Evolutionary conservation across 92 coral and sea anemone species (phyloP), one percentile per base, ranked within the genome.

Genomic region (Palythoa heliodiscus): DNA sequence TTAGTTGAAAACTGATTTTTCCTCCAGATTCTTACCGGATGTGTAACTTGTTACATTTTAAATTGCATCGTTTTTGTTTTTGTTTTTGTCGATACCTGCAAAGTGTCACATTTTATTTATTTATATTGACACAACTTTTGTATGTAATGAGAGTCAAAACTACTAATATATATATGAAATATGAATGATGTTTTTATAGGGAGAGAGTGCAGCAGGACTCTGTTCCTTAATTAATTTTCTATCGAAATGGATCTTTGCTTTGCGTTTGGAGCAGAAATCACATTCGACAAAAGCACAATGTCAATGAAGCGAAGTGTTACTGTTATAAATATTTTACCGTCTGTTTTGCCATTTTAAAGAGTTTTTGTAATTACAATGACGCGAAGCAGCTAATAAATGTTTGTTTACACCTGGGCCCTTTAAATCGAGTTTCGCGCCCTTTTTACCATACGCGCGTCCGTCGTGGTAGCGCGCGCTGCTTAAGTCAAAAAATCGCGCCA

Each of bases 221-320:
- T 64, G 70, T 64, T 20, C 70, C 70, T 64, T 64, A 29, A 29
- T 29, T 20, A n/a, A n/a, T n/a, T n/a, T 64, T 64, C 72, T 67
- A n/a, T 67, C 22, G 72, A 22, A 67, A 23, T 67, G 23, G 38
- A 22, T 35, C 72, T 22, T 22, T 35, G 38, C 22, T 22, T 9
- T n/a, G 72, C 38, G 72, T 67, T 29, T 29, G 35, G 35, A 29
- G 35, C 35, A 29, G 35, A 29, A 29, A 29, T 29, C 1, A 23
- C 6, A 61, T 22, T 5, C 72, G 39, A 23, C 72, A 67, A 67
- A 67, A 23, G n/a, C 22, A 35, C 68, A 29, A 67, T 19, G 11
- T 67, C 68, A 60, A 60, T 60, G 68, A 60, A 60, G 12, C 2
- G 71, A 10, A 10, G 15, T 66, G 37, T 66, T 66, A 16, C n/a